Percentiles rank a stretch among this genome's conserved stretches.
Evolutionary conservation across 2,113 vertebrate species (phyloP).

Genomic region (Dolichotis patagonum): DNA sequence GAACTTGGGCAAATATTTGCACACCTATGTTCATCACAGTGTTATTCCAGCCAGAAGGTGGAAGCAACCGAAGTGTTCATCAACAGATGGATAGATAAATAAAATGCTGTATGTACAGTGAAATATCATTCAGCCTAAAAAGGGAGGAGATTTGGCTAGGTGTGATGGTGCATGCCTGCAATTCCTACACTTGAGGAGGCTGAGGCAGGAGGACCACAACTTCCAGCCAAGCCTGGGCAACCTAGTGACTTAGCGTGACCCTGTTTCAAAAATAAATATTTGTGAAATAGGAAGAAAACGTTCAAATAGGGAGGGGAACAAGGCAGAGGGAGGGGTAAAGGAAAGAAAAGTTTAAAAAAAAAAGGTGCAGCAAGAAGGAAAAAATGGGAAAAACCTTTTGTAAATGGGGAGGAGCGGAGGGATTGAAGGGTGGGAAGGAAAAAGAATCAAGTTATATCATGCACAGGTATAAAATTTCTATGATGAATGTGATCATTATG

Average conservation of each 20-base stretch:
- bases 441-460: not conserved
- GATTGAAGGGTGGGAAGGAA: not conserved
- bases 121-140: not conserved
- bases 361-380: not conserved
- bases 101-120: not conserved
- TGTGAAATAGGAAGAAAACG: not conserved
- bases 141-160: not conserved
- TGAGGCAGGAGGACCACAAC: not conserved
- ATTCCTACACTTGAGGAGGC: not conserved
- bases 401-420: not conserved
- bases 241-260: not conserved
- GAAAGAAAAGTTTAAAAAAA: not conserved
- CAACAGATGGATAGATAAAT: not conserved
- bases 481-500: not conserved
- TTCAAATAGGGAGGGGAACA: not conserved
- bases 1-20: not conserved
- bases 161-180: not conserved
- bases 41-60: not conserved
- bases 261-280: not conserved
- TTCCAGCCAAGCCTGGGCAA: not conserved
- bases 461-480: not conserved
- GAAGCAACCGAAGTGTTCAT: not conserved
- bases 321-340: not conserved
- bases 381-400: not conserved
- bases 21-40: not conserved